Conservation (phyloP, 2,797 vertebrate species). For the Mastacembelus armatus region DNA sequence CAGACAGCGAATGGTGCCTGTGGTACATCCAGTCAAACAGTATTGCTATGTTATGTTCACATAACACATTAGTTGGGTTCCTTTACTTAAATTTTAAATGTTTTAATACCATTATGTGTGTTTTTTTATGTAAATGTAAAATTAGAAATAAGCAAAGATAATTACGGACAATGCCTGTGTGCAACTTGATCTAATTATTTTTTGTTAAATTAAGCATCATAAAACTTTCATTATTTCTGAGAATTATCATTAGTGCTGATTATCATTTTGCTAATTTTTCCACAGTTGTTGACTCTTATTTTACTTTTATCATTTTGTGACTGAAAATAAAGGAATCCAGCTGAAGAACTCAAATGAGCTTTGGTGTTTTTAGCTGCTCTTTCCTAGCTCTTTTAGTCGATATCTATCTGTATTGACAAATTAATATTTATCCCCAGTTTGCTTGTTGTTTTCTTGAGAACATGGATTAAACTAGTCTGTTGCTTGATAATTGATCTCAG, state of each 20-base stretch:
- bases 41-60: too few species aligned
- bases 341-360: conserved; percentile 8
- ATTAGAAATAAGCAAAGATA: too few species aligned
- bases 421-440: conserved; percentile 70
- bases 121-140: too few species aligned
- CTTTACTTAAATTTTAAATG: too few species aligned
- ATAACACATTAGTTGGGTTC: too few species aligned
- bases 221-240: not conserved
- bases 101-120: too few species aligned
- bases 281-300: not conserved
- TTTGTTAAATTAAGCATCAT: conserved; percentile 6
- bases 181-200: not conserved
- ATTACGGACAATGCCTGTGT: too few species aligned
- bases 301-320: not conserved
- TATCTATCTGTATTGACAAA: conserved; percentile 54
- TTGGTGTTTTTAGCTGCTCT: not conserved
- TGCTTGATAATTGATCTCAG: conserved; percentile 70
- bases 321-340: not conserved
- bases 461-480: conserved; percentile 70
- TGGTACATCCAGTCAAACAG: too few species aligned
- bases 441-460: conserved; percentile 72
- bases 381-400: conserved; percentile 13
- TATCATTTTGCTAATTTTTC: not conserved
- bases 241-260: not conserved
- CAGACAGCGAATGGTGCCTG: too few species aligned